Evolutionary conservation across 2,113 vertebrate genomes (phyloP), one percentile per base, ranked within the genome.

Genomic region (Crotalus horridus): DNA sequence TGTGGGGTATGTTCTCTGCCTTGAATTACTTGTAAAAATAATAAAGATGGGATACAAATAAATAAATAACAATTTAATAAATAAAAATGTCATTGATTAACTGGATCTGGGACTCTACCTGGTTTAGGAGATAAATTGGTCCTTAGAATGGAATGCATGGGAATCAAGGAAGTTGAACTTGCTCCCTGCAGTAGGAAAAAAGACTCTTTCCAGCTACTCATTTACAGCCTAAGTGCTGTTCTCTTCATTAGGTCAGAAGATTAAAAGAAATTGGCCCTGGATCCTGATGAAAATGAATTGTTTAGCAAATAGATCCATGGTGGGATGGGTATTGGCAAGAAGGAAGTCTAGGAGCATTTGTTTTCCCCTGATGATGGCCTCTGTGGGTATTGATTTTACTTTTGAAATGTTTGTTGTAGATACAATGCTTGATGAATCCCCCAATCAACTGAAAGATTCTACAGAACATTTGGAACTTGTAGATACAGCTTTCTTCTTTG

Each of bases 401-500:
- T 81, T 43, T 23, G 33, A 43, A 43, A 81, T 81, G 17, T 89
- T 9, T 53, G 91, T 93, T 96, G 95, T 93, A 98, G 98, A 98
- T 90, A 97, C 98, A 2, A 92, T 92, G 17, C 94, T 98, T 33
- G 98, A 98, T 1, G 1, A 2, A 1, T 97, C 97, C 93, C 98
- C 98, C 15, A 98, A 98, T 95, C 96, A 97, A 26, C 96, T 98
- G 94, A 97, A 97, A 13, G 92, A 91, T 39, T 95, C 97, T 3
- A 94, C 91, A 0, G 97, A 97, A 2, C 97, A 98, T 90, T 54
- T 98, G 94, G 97, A 97, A 93, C 89, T 98, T 89, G 96, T 98
- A 94, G 98, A 98, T 91, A 97, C 98, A 0, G 98, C 98, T 0
- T 98, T 98, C 93, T 98, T 98, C 59, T 95, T 98, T 95, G 98